These are phyloP conservation scores for Tragelaphus buxtoni DNA, from an alignment of 2,113 vertebrate species.

Conservation along the genomic window DNA sequence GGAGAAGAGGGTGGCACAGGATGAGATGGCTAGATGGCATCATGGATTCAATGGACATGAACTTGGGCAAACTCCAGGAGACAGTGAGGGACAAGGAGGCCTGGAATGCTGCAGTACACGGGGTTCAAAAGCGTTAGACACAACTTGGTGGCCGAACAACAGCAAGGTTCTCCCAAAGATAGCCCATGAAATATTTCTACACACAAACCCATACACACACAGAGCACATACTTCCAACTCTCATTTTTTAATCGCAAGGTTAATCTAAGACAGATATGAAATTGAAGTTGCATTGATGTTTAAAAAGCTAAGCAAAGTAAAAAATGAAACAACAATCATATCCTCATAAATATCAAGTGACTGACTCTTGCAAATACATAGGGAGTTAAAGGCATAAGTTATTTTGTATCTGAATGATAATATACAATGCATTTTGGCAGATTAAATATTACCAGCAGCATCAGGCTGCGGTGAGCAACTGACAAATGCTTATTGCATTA, in stretches of 20 bases:
- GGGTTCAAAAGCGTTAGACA: background rate
- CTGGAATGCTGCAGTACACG: background rate
- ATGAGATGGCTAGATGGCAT: background rate
- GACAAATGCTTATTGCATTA: slow-evolving; percentile 45
- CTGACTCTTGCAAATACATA: slow-evolving; percentile 28
- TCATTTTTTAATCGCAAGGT: background rate
- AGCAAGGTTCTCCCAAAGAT: background rate
- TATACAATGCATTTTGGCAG: slow-evolving; percentile 26
- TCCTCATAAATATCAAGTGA: slow-evolving; percentile 50
- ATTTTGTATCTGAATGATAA: slow-evolving; percentile 48
- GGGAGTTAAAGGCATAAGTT: slow-evolving; percentile 49
- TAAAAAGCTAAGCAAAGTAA: slow-evolving; percentile 50
- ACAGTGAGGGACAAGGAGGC: background rate
- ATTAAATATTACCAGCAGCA: slow-evolving; percentile 56
- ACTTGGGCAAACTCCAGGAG: background rate
- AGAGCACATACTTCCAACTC: background rate
- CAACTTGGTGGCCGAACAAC: background rate
- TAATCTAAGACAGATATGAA: slow-evolving; percentile 11
- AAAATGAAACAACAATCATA: slow-evolving; percentile 36
- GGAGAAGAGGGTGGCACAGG: background rate
- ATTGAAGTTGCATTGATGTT: background rate
- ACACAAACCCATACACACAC: background rate
- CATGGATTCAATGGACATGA: background rate
- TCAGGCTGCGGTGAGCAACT: slow-evolving; percentile 20
- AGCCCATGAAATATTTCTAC: background rate